Conservation (phyloP, 2,888 invertebrate genomes). For the Gastracanthus pulcherrimus region DNA sequence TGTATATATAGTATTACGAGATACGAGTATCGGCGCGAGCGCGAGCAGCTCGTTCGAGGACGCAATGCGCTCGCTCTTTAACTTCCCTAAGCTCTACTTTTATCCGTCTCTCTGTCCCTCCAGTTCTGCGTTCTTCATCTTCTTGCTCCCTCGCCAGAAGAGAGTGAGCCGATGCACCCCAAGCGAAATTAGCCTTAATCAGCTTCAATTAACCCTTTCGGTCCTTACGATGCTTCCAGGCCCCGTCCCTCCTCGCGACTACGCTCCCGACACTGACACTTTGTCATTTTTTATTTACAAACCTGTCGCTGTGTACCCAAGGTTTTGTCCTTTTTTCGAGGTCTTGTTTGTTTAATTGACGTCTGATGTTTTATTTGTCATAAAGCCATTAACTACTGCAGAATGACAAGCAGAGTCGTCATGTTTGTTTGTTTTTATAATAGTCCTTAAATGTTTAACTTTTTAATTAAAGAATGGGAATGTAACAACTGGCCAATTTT, state of each 20-base stretch:
- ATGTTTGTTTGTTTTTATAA: too few species aligned
- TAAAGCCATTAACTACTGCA: too few species aligned
- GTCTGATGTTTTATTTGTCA: too few species aligned
- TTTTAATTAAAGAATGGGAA: too few species aligned
- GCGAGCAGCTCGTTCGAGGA: conserved; percentile 33
- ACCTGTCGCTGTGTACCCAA: not conserved
- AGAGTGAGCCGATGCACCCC: not conserved
- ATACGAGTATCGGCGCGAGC: conserved; percentile 38
- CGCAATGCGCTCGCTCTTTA: conserved; percentile 31
- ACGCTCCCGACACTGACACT: conserved; percentile 19
- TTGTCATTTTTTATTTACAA: conserved; percentile 33
- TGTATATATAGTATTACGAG: not conserved
- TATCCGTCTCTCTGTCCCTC: conserved; percentile 26
- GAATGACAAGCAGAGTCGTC: too few species aligned
- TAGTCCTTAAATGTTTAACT: too few species aligned
- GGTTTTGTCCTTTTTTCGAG: not conserved
- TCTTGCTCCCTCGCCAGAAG: not conserved
- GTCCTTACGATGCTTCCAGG: conserved; percentile 9
- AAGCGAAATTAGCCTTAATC: conserved; percentile 49
- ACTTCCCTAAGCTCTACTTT: conserved; percentile 42
- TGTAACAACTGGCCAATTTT: too few species aligned
- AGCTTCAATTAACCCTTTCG: conserved; percentile 51
- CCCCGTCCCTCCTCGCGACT: not conserved
- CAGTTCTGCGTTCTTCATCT: conserved; percentile 6
- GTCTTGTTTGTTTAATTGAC: not conserved